Base-by-base conservation (phyloP, 2,113 vertebrate species). In the Eptesicus fuscus region DNA sequence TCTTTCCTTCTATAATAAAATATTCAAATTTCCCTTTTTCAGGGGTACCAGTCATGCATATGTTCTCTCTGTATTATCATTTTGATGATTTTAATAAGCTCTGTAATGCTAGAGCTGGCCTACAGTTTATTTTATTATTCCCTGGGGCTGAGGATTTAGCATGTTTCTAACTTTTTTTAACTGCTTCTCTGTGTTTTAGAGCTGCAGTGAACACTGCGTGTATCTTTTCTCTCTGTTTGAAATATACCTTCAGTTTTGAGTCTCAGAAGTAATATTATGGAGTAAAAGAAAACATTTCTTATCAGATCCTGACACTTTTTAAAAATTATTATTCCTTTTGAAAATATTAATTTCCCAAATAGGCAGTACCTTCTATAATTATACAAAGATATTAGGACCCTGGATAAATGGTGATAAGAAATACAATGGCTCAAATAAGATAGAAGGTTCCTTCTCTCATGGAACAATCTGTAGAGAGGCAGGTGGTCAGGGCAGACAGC, bases 81-180 rank as follows among this genome's bases (percentile, higher is more conserved):
- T 92, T 92, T 53, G 51, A 65, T 89, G 42, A 23, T 77, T 77
- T 76, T 95, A 71, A 93, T 92, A 71, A 71, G 32, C 23, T 13
- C 11, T 63, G 0, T 70, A 53, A 37, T 89, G 30, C 37, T 89
- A 70, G 59, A 51, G 42, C 28, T 44, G 22, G 69, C 51, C 28
- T 42, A 2, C 16, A 16, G 20, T 65, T 28, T 73, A 40, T 20
- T 32, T 14, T 12, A 8, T 76, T 95, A 61, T 82, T 80, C 11
- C 59, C 78, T 69, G 0, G 63, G 56, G 13, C 12, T 82, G 73
- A 82, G 4, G 44, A 71, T 61, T 82, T 92, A 71, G 49, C 25
- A 63, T 70, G 2, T 61, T 83, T 61, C 37, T 84, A 2, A 23
- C 44, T 30, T 61, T 11, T 61, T 82, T 87, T 32, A 42, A 47